These are phyloP conservation scores for Schizopygopsis malacanthus DNA, from an alignment of 2,797 vertebrate species.

Conservation along the genomic window DNA sequence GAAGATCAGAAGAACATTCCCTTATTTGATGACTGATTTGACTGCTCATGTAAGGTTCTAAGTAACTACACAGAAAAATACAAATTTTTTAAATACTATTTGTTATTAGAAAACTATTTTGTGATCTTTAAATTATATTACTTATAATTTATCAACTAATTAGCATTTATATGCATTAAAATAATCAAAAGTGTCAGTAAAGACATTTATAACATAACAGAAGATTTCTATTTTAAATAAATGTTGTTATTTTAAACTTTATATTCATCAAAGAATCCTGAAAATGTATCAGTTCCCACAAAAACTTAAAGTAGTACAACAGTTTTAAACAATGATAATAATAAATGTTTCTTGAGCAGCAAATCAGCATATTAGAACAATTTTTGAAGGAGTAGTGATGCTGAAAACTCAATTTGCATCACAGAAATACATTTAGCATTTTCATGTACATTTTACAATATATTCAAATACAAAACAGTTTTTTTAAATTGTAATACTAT, in stretches of 20 bases:
- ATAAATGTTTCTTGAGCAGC: not conserved
- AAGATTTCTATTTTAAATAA: not conserved
- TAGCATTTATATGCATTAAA: no score
- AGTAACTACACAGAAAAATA: not conserved
- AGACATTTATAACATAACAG: not conserved
- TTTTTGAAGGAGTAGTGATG: not conserved
- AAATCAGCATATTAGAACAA: not conserved
- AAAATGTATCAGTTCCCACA: not conserved
- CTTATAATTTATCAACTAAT: not conserved
- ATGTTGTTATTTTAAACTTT: not conserved
- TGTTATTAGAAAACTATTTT: not conserved
- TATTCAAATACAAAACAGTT: not conserved
- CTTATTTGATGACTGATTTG: not conserved
- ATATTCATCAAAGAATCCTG: not conserved
- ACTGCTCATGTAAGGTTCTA: not conserved
- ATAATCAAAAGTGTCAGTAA: not conserved
- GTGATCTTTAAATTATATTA: not conserved
- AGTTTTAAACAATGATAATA: not conserved
- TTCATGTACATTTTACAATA: not conserved
- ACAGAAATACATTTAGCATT: not conserved
- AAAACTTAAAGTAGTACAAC: not conserved
- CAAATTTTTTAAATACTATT: not conserved
- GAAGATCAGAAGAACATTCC: not conserved
- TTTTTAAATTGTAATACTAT: not conserved
- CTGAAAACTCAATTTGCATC: not conserved